A percentile compares a stretch with the other conserved stretches of the same genome.
These are phyloP conservation scores for Rhamnusium bicolor DNA, from an alignment of 2,888 invertebrate species.

Conservation along the genomic window DNA sequence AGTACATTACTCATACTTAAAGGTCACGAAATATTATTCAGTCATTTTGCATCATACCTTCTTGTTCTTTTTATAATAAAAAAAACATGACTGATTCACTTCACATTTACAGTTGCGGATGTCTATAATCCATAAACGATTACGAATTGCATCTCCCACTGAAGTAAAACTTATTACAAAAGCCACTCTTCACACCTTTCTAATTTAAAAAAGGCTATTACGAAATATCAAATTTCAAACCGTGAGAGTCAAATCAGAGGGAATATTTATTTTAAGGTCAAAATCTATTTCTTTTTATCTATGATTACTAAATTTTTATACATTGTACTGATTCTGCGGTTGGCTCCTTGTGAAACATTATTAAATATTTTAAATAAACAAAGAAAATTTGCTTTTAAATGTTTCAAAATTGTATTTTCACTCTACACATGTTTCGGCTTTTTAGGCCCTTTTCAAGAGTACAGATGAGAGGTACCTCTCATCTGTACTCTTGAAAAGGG, in stretches of 20 bases:
- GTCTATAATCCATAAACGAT: constrained; percentile 6
- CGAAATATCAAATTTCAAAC: not conserved
- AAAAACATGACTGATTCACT: constrained; percentile 11
- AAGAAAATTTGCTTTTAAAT: no score
- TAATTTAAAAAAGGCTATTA: not conserved
- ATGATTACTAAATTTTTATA: no score
- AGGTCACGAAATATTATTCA: constrained; percentile 4
- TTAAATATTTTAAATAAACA: no score
- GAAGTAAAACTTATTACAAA: not conserved
- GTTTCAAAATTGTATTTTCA: no score
- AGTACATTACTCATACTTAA: constrained; percentile 15
- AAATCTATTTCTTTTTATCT: no score
- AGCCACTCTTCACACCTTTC: not conserved
- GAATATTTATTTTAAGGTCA: no score
- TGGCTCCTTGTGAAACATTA: no score
- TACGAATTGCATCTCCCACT: constrained; percentile 7
- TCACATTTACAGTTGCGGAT: constrained; percentile 11
- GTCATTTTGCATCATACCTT: not conserved
- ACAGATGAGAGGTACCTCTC: no score
- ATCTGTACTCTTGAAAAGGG: no score
- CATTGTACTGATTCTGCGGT: no score
- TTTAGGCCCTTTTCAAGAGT: no score
- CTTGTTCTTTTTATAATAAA: constrained; percentile 3
- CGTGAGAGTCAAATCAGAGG: not conserved
- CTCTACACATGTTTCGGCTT: no score